Base-by-base conservation (phyloP, 2,113 vertebrate species). In the Cygnus atratus region DNA sequence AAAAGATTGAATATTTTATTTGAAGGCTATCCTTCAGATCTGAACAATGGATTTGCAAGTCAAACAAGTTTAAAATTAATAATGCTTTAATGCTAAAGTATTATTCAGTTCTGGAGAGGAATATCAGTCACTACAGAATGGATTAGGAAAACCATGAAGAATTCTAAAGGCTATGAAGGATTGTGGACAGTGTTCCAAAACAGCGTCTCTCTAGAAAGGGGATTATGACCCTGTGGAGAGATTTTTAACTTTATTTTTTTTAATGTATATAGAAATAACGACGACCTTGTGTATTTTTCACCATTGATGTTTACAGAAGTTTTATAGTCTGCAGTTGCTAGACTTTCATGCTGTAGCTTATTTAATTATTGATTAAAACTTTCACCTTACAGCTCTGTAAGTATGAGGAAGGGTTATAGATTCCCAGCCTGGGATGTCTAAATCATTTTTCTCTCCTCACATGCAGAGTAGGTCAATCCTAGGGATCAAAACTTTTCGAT, bases 281-380 rank as follows among this genome's bases (percentile, higher is more conserved):
- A 26, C 72, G 20, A 89, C 21, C 68, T 80, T 92, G 21, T 72
- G 37, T 70, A 82, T 88, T 97, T 92, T 93, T 75, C 71, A 76
- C 48, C 74, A 29, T 52, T 46, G 35, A 33, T 78, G 31, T 78
- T 88, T 68, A 50, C 68, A 28, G 26, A 19, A 65, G 59, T 22
- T 73, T 87, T 83, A 16, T 48, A 81, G 55, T 39, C 50, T 58
- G 50, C 13, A 37, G 58, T 19, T 70, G 35, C 66, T 85, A 33
- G 28, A 74, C 12, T 92, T 63, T 78, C 43, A 46, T 55, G 58
- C 57, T 90, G 33, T 75, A 87, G 35, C 19, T 91, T 88, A 26
- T 75, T 77, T 76, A 55, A 41, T 87, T 92, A 71, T 37, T 79
- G 59, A 72, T 85, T 41, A 90, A 74, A 19, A 46, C 12, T 59